phyloP scores from a whole-genome alignment of 1,140 invertebrate species.

The Sinella curviseta region DNA sequence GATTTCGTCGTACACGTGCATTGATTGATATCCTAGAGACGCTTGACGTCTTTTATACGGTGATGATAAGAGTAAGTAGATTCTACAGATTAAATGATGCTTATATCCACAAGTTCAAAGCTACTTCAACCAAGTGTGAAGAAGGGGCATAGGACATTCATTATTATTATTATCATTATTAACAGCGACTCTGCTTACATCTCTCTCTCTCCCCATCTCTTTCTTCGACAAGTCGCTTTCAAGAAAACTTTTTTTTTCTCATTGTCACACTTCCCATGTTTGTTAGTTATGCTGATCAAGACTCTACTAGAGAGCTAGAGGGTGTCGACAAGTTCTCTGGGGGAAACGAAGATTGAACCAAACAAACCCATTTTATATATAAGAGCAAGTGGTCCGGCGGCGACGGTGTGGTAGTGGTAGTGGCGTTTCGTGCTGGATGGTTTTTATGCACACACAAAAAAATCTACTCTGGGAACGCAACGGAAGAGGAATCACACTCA shows the following conservation, averaged over 20 bases:
- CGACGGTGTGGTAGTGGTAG: neutral
- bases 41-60: neutral
- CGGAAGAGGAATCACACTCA: constrained; percentile 25
- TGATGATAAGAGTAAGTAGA: neutral
- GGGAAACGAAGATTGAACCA: constrained; percentile 2
- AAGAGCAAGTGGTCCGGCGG: neutral
- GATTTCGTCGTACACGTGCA: too few relatives aligned
- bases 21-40: too few relatives aligned
- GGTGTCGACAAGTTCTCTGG: neutral
- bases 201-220: too few relatives aligned
- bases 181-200: neutral
- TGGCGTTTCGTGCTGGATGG: neutral
- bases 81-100: neutral
- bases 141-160: neutral
- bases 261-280: neutral
- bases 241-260: neutral
- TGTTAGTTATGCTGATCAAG: neutral
- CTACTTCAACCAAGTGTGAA: neutral
- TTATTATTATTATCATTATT: neutral
- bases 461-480: constrained; percentile 7
- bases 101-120: neutral
- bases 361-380: neutral
- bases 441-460: neutral
- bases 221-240: neutral
- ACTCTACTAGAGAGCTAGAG: neutral